Evolutionary conservation across 2,797 vertebrate genomes (phyloP), one percentile per base, ranked within the genome.

Genomic region (Psittacula echo): DNA sequence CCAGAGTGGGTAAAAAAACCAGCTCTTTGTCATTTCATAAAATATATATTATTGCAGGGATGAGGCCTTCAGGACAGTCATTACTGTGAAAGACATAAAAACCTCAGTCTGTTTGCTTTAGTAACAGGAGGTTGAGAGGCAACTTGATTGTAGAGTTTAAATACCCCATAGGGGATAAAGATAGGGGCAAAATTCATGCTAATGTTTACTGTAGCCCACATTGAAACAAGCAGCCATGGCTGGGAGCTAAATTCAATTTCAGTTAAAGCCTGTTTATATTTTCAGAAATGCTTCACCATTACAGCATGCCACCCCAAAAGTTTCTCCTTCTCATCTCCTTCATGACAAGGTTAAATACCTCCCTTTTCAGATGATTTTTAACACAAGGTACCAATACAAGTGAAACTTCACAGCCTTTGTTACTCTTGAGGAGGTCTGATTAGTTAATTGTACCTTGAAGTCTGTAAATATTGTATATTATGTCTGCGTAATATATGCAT

Each of bases 1-100:
- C 1, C 1, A 67, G 9, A 47, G 42, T 50, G 2, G 8, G 3
- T 26, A 65, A 50, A 32, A 29, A 42, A 53, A 9, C 1, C 29
- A 11, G 9, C 8, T 15, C 39, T 70, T 51, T 75, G 44, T 47
- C 1, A 14, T 79, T 48, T 80, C 7, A 34, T 60, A n/a, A 74
- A 68, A 71, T 67, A 67, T 24, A 12, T 51, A 50, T 19, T 37
- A 45, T 61, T 16, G 26, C 8, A 29, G 13, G 42, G 24, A 76
- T 26, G 5, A 72, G 8, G 22, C 17, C 53, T 81, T 13, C 10
- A 80, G 45, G 37, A 61, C 1, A 11, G 2, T 21, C 10, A 41
- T 70, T 75, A 21, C 9, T 37, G 32, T 32, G 24, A 67, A 22
- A 73, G 12, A 42, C 39, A 47, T 80, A 64, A 91, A 71, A 24